Conservation (phyloP, 1,140 invertebrate genomes). For the Pseudomyrmex pallidus region DNA sequence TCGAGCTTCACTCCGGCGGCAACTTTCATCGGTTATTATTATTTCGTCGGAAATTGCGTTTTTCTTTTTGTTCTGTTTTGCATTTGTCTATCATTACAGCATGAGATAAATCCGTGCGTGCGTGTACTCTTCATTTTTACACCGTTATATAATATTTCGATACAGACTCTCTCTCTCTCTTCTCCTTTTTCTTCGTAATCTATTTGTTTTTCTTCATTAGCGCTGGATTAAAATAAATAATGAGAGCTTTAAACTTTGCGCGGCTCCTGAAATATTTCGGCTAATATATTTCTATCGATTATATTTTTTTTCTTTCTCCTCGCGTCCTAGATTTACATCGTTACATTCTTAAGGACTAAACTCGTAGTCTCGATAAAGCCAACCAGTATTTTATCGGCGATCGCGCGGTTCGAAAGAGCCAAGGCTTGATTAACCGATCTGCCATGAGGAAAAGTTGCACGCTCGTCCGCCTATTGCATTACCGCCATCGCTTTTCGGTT, state of each 20-base stretch:
- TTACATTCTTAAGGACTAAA: slow-evolving; percentile 39
- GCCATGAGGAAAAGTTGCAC: slow-evolving; percentile 37
- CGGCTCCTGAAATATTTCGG: neutral
- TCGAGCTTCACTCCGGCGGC: slow-evolving; percentile 26
- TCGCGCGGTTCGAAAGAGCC: slow-evolving; percentile 14
- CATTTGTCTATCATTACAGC: slow-evolving; percentile 21
- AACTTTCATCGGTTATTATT: slow-evolving; percentile 44
- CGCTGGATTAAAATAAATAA: neutral
- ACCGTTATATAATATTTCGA: neutral
- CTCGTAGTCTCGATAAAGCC: slow-evolving; percentile 39
- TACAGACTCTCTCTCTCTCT: neutral
- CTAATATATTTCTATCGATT: slow-evolving; percentile 43
- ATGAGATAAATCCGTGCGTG: neutral
- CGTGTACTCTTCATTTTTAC: neutral
- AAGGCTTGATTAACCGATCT: slow-evolving; percentile 56
- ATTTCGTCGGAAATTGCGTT: slow-evolving; percentile 43
- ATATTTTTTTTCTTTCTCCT: neutral
- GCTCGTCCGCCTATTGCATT: slow-evolving; percentile 4
- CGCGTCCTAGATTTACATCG: neutral
- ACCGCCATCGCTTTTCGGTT: neutral
- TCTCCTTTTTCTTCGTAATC: neutral
- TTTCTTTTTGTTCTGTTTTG: neutral
- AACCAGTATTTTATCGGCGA: slow-evolving; percentile 44
- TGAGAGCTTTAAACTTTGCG: neutral
- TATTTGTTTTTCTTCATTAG: too few species aligned